Base-by-base conservation (phyloP, 1,140 invertebrate species). In the Plutomurus gul region DNA sequence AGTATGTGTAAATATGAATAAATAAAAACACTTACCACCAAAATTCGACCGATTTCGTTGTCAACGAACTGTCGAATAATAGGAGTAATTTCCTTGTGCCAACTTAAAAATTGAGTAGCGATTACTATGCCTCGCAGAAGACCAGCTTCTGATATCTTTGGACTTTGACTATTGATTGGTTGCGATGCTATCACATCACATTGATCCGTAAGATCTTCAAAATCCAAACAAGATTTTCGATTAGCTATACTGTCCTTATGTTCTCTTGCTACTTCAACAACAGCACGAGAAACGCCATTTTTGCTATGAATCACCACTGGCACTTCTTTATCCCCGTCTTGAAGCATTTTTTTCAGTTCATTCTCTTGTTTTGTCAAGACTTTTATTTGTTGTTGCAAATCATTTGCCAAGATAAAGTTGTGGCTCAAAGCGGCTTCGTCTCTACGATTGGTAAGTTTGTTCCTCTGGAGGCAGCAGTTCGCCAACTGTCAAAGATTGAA, bases 121-220 rank as follows among this genome's bases (percentile, higher is more conserved):
- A 80, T 80, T 18, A 70, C 56, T 1, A 80, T 71, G 1, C 78
- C 78, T 27, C 75, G 27, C 18, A 76, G 18, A 22, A 36, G 20
- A 11, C 49, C 18, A 13, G 25, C 18, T 6, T 33, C 27, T 1
- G 27, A n/a, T 4, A 65, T 33, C n/a, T 33, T 65, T 5, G 56
- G 56, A 65, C 1, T n/a, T n/a, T 65, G 56, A 36, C 51, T 56
- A 27, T 16, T 56, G 1, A 65, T 16, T 6, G 56, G 27, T 16
- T 65, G 56, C 8, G 56, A 65, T n/a, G 16, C 13, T 3, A 33
- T 33, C 3, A 65, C 25, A 65, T 36, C 56, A 4, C 13, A 3
- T 11, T 13, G 25, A n/a, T 65, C 30, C 0, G 0, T 0, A 7
- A 22, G n/a, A n/a, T n/a, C n/a, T n/a, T n/a, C n/a, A n/a, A n/a